Conservation (phyloP, 64 coral and sea anemone species). For the Pocillopora verrucosa region DNA sequence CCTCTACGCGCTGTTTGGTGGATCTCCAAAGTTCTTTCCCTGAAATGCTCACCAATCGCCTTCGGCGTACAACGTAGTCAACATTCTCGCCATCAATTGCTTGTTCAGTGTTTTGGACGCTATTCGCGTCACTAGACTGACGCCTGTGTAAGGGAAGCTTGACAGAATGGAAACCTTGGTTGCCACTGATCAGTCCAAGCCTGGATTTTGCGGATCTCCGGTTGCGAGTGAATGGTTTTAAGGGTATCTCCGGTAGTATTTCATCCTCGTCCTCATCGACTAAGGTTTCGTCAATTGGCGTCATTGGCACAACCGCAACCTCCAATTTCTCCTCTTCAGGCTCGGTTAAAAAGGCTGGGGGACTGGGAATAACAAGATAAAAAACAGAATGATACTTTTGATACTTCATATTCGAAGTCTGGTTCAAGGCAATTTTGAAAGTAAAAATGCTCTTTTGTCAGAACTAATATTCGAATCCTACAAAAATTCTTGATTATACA, state of each 20-base stretch:
- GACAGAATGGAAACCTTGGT: constrained; percentile 30
- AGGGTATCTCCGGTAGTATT: background rate
- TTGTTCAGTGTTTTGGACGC: background rate
- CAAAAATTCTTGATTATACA: no score
- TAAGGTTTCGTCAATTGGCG: background rate
- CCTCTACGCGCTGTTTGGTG: background rate
- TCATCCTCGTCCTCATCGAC: background rate
- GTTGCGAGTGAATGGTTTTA: background rate
- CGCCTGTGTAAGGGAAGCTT: background rate
- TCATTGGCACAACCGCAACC: background rate
- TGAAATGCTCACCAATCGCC: background rate
- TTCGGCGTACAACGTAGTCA: background rate
- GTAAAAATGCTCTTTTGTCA: background rate
- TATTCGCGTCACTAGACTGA: background rate
- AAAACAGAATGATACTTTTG: background rate
- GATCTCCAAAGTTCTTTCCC: background rate
- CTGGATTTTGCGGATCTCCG: constrained; percentile 24
- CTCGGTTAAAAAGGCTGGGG: constrained; percentile 1
- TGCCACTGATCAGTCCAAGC: constrained; percentile 13
- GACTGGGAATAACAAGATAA: background rate
- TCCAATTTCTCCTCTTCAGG: background rate
- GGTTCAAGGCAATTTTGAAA: background rate
- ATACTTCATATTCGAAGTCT: background rate
- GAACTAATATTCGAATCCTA: no score
- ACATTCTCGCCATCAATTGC: background rate